Conservation (phyloP, 2,888 invertebrate species). For the Lasioglossum leucozonium region DNA sequence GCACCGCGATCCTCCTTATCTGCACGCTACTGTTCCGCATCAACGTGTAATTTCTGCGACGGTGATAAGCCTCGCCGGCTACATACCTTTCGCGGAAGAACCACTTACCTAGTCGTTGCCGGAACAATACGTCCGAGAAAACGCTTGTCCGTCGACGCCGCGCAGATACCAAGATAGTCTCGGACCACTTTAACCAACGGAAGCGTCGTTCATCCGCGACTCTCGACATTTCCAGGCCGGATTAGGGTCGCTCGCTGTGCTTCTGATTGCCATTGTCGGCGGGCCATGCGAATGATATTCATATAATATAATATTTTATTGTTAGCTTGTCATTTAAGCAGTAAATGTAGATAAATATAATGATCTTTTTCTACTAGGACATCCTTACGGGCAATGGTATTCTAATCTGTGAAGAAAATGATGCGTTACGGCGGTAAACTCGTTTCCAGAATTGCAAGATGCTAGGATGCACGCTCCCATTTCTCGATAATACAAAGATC, state of each 20-base stretch:
- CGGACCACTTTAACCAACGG: constrained; percentile 41
- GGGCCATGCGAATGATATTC: too few species aligned
- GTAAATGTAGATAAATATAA: too few species aligned
- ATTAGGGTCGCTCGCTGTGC: constrained; percentile 22
- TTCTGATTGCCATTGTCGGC: not conserved
- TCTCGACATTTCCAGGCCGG: constrained; percentile 49
- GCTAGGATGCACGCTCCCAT: too few species aligned
- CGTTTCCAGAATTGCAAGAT: too few species aligned
- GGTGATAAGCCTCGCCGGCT: constrained; percentile 22
- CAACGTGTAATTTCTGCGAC: constrained; percentile 57
- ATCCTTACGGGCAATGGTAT: too few species aligned
- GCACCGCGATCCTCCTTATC: constrained; percentile 36
- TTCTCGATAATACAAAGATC: too few species aligned
- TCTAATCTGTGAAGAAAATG: too few species aligned
- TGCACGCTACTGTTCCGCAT: constrained; percentile 49
- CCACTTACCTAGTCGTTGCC: constrained; percentile 48
- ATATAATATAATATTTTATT: too few species aligned
- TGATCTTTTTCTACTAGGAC: too few species aligned
- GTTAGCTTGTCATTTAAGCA: too few species aligned
- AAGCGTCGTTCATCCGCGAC: constrained; percentile 56
- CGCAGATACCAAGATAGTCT: constrained; percentile 58
- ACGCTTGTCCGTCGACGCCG: constrained; percentile 32
- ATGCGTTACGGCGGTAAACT: too few species aligned
- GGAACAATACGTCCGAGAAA: constrained; percentile 48
- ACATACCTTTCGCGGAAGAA: constrained; percentile 30